Conservation (phyloP, 2,888 invertebrate species). For the Bellardia bayeri region DNA sequence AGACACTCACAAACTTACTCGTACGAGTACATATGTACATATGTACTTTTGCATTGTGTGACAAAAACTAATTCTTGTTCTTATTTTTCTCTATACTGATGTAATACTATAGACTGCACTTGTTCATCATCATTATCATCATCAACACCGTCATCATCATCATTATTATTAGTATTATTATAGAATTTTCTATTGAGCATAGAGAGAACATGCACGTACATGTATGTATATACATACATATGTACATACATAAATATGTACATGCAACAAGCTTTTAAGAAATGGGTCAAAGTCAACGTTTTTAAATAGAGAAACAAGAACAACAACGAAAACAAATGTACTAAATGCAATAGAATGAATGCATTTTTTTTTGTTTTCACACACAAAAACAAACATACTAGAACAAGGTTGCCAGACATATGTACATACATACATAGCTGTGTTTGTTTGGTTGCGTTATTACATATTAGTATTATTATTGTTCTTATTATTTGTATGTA, state of each 20-base stretch:
- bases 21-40: too few relatives aligned
- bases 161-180: slow-evolving; percentile 43
- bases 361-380: slow-evolving; percentile 63
- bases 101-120: slow-evolving; percentile 48
- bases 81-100: slow-evolving; percentile 33
- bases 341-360: slow-evolving; percentile 70
- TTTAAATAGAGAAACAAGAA: slow-evolving; percentile 65
- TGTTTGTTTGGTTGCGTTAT: slow-evolving; percentile 38
- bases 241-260: too few relatives aligned
- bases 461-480: not conserved
- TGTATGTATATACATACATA: slow-evolving; percentile 54
- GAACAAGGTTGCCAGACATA: slow-evolving; percentile 67
- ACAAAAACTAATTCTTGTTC: slow-evolving; percentile 52
- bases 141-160: slow-evolving; percentile 14
- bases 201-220: slow-evolving; percentile 27
- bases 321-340: slow-evolving; percentile 53
- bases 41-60: not conserved
- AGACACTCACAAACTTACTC: slow-evolving; percentile 36
- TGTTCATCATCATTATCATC: slow-evolving; percentile 44
- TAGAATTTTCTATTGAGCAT: slow-evolving; percentile 56
- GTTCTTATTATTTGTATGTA: too few relatives aligned
- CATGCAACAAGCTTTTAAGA: slow-evolving; percentile 74
- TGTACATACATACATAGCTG: not conserved
- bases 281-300: slow-evolving; percentile 81
- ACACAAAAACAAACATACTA: slow-evolving; percentile 31